A percentile compares a stretch with the other conserved stretches of the same genome.
These are phyloP conservation scores for Luidia sarsii DNA, from an alignment of 53 echinoderm and acorn worm species.

Conservation along the genomic window DNA sequence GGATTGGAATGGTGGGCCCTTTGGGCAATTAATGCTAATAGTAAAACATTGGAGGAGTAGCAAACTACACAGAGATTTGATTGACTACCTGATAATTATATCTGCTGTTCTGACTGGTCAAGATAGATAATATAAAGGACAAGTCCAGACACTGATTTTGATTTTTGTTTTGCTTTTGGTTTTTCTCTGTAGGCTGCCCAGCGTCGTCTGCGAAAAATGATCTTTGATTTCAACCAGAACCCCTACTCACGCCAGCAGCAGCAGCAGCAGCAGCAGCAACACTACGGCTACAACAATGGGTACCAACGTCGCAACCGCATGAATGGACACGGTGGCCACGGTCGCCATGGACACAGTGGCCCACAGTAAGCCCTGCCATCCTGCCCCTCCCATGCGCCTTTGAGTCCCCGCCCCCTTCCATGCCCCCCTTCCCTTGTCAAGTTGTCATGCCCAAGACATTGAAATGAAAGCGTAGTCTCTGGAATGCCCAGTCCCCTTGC, in stretches of 20 bases:
- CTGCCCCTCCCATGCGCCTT: not conserved
- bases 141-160: too few species aligned
- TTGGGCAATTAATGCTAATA: too few species aligned
- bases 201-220: constrained; percentile 81
- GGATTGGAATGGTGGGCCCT: too few species aligned
- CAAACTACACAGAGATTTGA: too few species aligned
- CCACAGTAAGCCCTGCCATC: constrained; percentile 21
- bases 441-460: too few species aligned
- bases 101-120: too few species aligned
- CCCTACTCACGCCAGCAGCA: constrained; percentile 27
- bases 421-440: not conserved
- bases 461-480: constrained; percentile 12
- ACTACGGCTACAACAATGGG: not conserved
- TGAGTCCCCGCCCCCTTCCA: not conserved
- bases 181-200: constrained; percentile 90
- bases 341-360: not conserved
- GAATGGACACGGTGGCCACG: constrained; percentile 14
- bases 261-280: not conserved
- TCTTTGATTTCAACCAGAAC: constrained; percentile 48
- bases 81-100: too few species aligned
- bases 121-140: too few species aligned
- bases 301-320: constrained; percentile 40
- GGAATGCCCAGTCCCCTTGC: too few species aligned
- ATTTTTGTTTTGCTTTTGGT: too few species aligned
- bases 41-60: too few species aligned